Conservation (phyloP, 2,113 vertebrate genomes). For the Cryptoleucopteryx plumbea region DNA sequence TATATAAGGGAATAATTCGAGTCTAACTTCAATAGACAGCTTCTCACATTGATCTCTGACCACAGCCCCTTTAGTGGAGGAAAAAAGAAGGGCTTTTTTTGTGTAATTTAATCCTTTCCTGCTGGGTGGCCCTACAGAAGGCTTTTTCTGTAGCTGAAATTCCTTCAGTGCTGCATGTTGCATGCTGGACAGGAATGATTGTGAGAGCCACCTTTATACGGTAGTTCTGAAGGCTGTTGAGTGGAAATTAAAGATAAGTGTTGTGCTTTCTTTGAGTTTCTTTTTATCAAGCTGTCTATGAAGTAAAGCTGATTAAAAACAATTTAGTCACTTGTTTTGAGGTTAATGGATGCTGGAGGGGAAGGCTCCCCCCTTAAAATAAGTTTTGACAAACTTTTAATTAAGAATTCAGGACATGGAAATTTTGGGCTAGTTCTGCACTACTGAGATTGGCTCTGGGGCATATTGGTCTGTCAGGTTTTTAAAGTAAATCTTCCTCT, state of each 20-base stretch:
- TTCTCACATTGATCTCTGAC: slow-evolving; percentile 2
- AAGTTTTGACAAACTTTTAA: slow-evolving; percentile 36
- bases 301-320: slow-evolving; percentile 18
- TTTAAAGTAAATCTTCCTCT: slow-evolving; percentile 32
- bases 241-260: slow-evolving; percentile 38
- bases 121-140: slow-evolving; percentile 17
- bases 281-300: slow-evolving; percentile 25
- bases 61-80: neutral
- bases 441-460: neutral
- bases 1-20: neutral
- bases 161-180: neutral
- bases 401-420: neutral
- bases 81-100: neutral
- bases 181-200: neutral
- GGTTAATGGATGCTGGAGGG: neutral
- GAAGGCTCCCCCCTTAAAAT: neutral
- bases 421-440: slow-evolving; percentile 2
- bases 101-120: slow-evolving; percentile 28
- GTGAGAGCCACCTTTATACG: neutral
- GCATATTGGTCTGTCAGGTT: neutral
- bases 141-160: neutral
- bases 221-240: neutral
- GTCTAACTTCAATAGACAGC: neutral
- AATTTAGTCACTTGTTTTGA: slow-evolving; percentile 9
- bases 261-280: slow-evolving; percentile 5